Evolutionary conservation across 1,140 invertebrate species (phyloP).

Genomic region (Caenorhabditis briggsae): DNA sequence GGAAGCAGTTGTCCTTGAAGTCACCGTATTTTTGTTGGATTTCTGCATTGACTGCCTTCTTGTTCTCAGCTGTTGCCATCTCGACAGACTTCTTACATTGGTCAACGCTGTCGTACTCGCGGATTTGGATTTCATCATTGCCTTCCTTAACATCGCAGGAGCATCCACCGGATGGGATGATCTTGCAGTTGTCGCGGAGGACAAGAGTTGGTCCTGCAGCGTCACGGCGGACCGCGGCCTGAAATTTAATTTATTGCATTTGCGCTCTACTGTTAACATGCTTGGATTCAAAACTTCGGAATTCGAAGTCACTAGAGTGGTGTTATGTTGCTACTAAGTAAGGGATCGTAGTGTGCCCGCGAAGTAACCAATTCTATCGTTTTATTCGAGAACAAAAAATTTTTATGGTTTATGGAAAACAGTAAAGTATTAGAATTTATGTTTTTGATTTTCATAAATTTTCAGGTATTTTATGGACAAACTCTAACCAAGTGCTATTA

Average conservation of each 20-base stretch:
- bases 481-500: no score
- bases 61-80: slow-evolving; percentile 64
- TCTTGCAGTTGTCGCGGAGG: slow-evolving; percentile 53
- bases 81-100: slow-evolving; percentile 63
- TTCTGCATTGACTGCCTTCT: slow-evolving; percentile 63
- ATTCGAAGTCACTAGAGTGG: no score
- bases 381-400: no score
- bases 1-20: slow-evolving; percentile 69
- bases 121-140: slow-evolving; percentile 35
- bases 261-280: no score
- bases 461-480: no score
- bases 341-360: no score
- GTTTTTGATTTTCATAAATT: no score
- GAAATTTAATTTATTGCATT: not conserved
- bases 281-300: no score
- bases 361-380: no score
- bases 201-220: slow-evolving; percentile 27
- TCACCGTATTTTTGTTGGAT: slow-evolving; percentile 66
- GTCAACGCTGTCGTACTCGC: slow-evolving; percentile 56
- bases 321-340: no score
- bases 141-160: slow-evolving; percentile 61
- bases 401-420: no score
- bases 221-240: slow-evolving; percentile 12
- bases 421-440: no score
- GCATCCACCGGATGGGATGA: slow-evolving; percentile 54